These are phyloP conservation scores for Idaea aversata DNA, from an alignment of 2,888 invertebrate genomes.

Conservation along the genomic window DNA sequence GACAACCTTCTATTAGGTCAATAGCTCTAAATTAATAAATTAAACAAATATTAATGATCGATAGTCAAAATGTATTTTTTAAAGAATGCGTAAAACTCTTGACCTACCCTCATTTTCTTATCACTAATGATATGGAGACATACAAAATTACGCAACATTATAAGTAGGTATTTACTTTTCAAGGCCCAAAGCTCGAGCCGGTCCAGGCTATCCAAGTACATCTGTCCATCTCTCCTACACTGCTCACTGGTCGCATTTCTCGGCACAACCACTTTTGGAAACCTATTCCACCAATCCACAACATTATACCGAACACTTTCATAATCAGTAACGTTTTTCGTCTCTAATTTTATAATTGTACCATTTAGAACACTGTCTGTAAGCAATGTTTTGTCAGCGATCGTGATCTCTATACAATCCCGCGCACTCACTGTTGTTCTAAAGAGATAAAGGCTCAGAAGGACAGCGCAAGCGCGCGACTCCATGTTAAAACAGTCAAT, in stretches of 20 bases:
- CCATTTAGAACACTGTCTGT: conserved; percentile 57
- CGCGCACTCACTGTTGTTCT: conserved; percentile 49
- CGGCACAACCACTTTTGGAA: conserved; percentile 71
- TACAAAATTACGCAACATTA: conserved; percentile 14
- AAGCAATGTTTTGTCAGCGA: conserved; percentile 52
- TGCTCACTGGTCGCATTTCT: conserved; percentile 66
- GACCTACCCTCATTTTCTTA: neutral
- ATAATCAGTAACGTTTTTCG: conserved; percentile 53
- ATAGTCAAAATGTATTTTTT: neutral
- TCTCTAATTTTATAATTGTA: conserved; percentile 53
- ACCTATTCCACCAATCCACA: conserved; percentile 61
- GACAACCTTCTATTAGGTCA: neutral
- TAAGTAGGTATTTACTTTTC: conserved; percentile 69
- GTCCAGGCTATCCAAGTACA: conserved; percentile 60
- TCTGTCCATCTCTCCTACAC: conserved; percentile 67
- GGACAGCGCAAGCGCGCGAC: conserved; percentile 67
- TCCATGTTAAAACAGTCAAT: conserved; percentile 64
- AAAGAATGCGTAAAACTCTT: neutral
- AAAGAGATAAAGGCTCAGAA: conserved; percentile 31
- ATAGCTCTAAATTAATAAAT: neutral
- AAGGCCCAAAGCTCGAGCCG: conserved; percentile 75
- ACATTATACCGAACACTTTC: conserved; percentile 53
- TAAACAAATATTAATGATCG: neutral
- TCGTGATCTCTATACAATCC: conserved; percentile 70
- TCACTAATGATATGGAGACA: neutral